These are phyloP conservation scores for Heliconius cydno DNA, from an alignment of 2,888 invertebrate genomes.

Conservation along the genomic window DNA sequence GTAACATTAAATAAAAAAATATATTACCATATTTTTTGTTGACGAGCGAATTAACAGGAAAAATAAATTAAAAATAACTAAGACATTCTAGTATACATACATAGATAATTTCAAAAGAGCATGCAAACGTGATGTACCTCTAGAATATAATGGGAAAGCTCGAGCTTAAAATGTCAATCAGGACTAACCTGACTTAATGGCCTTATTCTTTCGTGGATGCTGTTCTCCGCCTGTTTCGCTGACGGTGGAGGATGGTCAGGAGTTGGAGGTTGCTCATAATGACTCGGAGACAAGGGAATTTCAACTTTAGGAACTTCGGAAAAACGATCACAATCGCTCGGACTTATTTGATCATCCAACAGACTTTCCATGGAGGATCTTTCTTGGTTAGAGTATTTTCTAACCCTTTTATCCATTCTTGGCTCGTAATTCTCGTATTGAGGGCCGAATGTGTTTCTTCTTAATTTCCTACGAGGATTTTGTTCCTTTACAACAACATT, in stretches of 20 bases:
- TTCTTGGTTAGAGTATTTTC: slow-evolving; percentile 81
- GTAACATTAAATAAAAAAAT: not conserved
- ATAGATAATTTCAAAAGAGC: not conserved
- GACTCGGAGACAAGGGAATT: slow-evolving; percentile 92
- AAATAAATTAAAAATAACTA: not conserved
- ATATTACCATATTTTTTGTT: not conserved
- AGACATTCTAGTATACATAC: slow-evolving; percentile 9
- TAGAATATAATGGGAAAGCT: not conserved
- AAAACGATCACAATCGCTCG: slow-evolving; percentile 76
- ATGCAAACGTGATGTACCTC: slow-evolving; percentile 10
- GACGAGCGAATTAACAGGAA: not conserved
- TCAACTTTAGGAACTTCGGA: slow-evolving; percentile 73
- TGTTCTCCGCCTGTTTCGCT: slow-evolving; percentile 93
- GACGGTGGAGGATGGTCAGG: slow-evolving; percentile 97
- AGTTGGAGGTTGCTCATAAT: slow-evolving; percentile 95
- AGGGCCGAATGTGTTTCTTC: slow-evolving; percentile 83
- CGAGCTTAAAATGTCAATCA: slow-evolving; percentile 49
- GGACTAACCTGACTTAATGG: slow-evolving; percentile 94
- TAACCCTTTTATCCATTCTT: slow-evolving; percentile 68
- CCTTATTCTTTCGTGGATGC: slow-evolving; percentile 94
- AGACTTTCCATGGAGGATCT: slow-evolving; percentile 85
- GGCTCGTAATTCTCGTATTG: slow-evolving; percentile 86
- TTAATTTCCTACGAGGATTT: slow-evolving; percentile 88
- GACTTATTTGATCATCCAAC: slow-evolving; percentile 83
- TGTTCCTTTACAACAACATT: slow-evolving; percentile 88